Percentiles rank a stretch among this genome's conserved stretches.
Evolutionary conservation across 2,888 invertebrate species (phyloP).

Genomic region (Epinotia bilunana): DNA sequence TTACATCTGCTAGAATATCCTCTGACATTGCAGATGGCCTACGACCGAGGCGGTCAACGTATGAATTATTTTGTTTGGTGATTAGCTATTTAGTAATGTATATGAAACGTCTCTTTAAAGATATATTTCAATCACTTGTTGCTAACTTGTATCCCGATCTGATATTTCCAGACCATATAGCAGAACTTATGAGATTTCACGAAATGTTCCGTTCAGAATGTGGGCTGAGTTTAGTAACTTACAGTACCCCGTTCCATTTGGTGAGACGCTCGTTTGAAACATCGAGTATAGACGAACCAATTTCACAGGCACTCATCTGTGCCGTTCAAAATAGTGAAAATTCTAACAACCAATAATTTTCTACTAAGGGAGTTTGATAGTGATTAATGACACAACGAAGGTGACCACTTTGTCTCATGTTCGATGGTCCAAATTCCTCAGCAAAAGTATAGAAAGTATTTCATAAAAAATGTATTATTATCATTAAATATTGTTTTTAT

Average conservation of each 20-base stretch:
- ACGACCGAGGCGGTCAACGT: slow-evolving; percentile 60
- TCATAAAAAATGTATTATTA: too few species aligned
- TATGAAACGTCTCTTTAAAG: slow-evolving; percentile 64
- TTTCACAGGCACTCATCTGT: slow-evolving; percentile 63
- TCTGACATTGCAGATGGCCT: slow-evolving; percentile 57
- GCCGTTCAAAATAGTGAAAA: slow-evolving; percentile 40
- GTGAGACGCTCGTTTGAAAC: slow-evolving; percentile 54
- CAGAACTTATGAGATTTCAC: slow-evolving; percentile 64
- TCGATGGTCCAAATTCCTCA: too few species aligned
- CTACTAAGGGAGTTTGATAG: slow-evolving; percentile 53
- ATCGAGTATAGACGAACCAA: slow-evolving; percentile 53
- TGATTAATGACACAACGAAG: slow-evolving; percentile 16
- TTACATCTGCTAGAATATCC: slow-evolving; percentile 51
- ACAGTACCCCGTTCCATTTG: slow-evolving; percentile 61
- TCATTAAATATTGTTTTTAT: not conserved
- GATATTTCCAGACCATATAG: slow-evolving; percentile 65
- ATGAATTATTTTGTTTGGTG: slow-evolving; percentile 70
- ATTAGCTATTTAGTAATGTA: slow-evolving; percentile 68
- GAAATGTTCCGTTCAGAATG: slow-evolving; percentile 58
- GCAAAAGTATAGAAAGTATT: not conserved
- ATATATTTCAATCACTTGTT: slow-evolving; percentile 60
- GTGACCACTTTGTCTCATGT: not conserved
- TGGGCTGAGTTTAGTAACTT: slow-evolving; percentile 58
- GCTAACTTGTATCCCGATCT: slow-evolving; percentile 61
- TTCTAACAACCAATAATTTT: slow-evolving; percentile 48